Conservation (phyloP, 2,113 vertebrate genomes). For the Notarius quadriscutis region DNA sequence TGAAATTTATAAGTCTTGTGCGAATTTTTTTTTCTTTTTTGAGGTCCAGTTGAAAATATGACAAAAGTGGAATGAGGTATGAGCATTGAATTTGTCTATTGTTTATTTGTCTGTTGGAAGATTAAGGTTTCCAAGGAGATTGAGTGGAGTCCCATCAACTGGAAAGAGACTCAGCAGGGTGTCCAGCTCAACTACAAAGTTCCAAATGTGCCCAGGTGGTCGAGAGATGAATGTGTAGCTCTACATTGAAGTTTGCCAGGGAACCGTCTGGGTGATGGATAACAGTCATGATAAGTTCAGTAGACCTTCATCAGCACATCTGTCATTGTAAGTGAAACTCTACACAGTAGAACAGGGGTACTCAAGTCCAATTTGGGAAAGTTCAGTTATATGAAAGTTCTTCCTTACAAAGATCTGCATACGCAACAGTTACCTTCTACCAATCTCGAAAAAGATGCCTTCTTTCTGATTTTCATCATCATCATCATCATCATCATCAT, state of each 20-base stretch:
- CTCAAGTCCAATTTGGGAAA: too few relatives aligned
- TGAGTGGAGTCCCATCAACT: too few relatives aligned
- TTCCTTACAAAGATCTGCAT: not conserved
- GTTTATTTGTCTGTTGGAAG: too few relatives aligned
- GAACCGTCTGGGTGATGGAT: constrained; percentile 7
- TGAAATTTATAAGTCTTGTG: not conserved
- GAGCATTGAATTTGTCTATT: not conserved
- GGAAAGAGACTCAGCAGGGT: too few relatives aligned
- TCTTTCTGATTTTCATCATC: not conserved
- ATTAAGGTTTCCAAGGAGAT: too few relatives aligned
- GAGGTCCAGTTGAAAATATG: not conserved
- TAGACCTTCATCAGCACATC: constrained; percentile 9
- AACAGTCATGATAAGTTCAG: constrained; percentile 18
- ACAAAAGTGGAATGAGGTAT: not conserved
- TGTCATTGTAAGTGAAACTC: not conserved
- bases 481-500: too few relatives aligned
- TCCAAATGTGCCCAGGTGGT: constrained; percentile 7
- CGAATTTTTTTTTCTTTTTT: not conserved
- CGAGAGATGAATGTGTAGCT: not conserved
- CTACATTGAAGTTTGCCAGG: not conserved
- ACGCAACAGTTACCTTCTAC: not conserved
- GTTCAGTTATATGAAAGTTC: not conserved
- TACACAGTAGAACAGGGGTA: not conserved
- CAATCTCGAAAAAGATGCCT: not conserved
- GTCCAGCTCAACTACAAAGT: not conserved